phyloP scores from a whole-genome alignment of 2,797 vertebrate species.

The Alauda arvensis region DNA sequence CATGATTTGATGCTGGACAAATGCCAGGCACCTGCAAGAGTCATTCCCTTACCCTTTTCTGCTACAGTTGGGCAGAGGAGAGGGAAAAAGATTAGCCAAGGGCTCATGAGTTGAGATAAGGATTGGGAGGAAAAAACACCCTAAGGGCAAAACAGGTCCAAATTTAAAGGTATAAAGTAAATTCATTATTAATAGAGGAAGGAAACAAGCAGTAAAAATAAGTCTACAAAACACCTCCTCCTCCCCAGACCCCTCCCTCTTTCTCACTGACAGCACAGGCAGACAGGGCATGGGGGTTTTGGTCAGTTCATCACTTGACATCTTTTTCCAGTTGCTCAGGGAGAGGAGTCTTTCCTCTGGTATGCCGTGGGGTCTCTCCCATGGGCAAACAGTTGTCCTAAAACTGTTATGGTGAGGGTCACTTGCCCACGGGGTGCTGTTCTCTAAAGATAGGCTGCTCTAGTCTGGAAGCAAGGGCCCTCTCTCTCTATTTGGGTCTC shows the following conservation, averaged over 20 bases:
- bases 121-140: neutral
- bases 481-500: neutral
- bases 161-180: neutral
- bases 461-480: neutral
- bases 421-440: rapidly evolving
- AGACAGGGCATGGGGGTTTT: neutral
- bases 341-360: neutral
- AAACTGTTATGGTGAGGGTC: neutral
- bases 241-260: neutral
- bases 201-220: neutral
- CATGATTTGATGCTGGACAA: neutral
- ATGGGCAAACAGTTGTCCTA: neutral
- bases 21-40: neutral
- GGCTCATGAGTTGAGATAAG: neutral
- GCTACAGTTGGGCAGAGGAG: neutral
- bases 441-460: neutral
- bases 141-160: neutral
- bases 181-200: neutral
- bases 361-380: neutral
- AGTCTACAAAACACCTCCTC: neutral
- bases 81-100: neutral
- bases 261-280: neutral
- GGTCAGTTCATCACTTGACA: neutral
- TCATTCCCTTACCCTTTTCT: neutral
- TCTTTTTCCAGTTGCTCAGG: neutral